Evolutionary conservation across 2,113 vertebrate species (phyloP).

Genomic region (Tretioscincus oriximinensis): DNA sequence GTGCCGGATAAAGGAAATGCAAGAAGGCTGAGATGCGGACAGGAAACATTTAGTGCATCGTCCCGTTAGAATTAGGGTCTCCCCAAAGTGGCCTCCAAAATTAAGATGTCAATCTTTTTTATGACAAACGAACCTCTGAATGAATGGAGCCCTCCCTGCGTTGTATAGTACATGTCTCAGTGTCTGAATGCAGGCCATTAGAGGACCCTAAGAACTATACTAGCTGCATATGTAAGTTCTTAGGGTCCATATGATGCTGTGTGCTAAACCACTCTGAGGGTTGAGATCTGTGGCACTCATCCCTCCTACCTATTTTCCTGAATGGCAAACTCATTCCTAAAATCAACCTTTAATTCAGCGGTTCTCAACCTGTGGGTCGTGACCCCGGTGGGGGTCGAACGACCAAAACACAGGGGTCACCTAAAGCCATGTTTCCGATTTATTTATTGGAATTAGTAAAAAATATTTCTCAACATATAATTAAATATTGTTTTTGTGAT

Average conservation of each 20-base stretch:
- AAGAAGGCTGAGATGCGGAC: not conserved
- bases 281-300: not conserved
- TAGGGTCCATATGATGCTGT: too few species aligned
- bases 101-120: too few species aligned
- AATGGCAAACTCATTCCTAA: not conserved
- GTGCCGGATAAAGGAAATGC: not conserved
- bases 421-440: too few species aligned
- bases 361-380: too few species aligned
- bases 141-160: not conserved
- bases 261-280: not conserved
- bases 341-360: not conserved
- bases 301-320: not conserved
- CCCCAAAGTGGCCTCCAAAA: not conserved
- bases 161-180: not conserved
- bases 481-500: too few species aligned
- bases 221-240: too few species aligned
- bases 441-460: too few species aligned
- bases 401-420: too few species aligned
- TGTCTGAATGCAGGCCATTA: not conserved
- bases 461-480: too few species aligned
- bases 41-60: not conserved
- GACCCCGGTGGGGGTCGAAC: too few species aligned
- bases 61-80: too few species aligned
- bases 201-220: not conserved
- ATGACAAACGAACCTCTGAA: not conserved